Evolutionary conservation across 2,888 invertebrate species (phyloP).

Genomic region (Imbricaverruca yamaguchii): DNA sequence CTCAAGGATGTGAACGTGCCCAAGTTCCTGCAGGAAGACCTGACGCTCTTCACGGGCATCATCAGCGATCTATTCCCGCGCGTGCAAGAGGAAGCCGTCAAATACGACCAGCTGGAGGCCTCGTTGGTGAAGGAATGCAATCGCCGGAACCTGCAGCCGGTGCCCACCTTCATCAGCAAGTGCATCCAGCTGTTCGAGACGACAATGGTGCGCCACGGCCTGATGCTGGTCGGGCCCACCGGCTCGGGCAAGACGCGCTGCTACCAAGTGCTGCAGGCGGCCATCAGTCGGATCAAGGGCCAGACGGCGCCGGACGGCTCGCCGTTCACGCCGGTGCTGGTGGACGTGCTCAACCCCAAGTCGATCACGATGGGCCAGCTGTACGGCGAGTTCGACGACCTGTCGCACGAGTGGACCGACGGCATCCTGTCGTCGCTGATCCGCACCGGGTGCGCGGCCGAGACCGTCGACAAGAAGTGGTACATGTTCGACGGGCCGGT

Average conservation of each 20-base stretch:
- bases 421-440: slow-evolving; percentile 57
- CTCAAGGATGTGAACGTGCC: slow-evolving; percentile 86
- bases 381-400: slow-evolving; percentile 84
- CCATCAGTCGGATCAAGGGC: not conserved
- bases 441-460: slow-evolving; percentile 55
- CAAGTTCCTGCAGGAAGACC: slow-evolving; percentile 71
- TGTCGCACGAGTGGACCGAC: slow-evolving; percentile 86
- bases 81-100: slow-evolving; percentile 40
- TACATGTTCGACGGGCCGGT: slow-evolving; percentile 91
- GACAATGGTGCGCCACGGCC: slow-evolving; percentile 88
- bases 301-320: slow-evolving; percentile 57
- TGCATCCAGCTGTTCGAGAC: slow-evolving; percentile 89
- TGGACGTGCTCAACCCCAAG: slow-evolving; percentile 82
- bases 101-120: slow-evolving; percentile 58
- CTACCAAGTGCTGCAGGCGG: slow-evolving; percentile 52
- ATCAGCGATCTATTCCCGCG: slow-evolving; percentile 87
- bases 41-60: slow-evolving; percentile 85
- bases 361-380: slow-evolving; percentile 85
- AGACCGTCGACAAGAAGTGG: slow-evolving; percentile 68
- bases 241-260: slow-evolving; percentile 81
- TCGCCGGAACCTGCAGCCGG: slow-evolving; percentile 42
- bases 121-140: slow-evolving; percentile 49
- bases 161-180: slow-evolving; percentile 66
- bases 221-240: slow-evolving; percentile 87
- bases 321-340: slow-evolving; percentile 56